Conservation (phyloP, 1,140 invertebrate species). For the Macrocentrus cingulum region DNA sequence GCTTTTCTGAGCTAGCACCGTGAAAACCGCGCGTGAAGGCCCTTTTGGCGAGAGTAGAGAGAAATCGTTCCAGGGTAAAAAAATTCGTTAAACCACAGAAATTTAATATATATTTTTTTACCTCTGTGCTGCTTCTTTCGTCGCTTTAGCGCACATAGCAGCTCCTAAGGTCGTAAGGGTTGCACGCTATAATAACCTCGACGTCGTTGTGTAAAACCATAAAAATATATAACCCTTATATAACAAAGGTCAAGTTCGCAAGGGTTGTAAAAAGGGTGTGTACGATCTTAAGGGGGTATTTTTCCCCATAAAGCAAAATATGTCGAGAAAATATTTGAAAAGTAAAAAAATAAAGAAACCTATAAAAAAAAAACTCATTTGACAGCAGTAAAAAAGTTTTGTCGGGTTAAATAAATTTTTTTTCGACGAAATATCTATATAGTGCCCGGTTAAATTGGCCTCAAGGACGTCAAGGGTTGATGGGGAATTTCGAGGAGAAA, state of each 20-base stretch:
- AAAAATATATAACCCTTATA: slow-evolving; percentile 15
- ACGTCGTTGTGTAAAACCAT: slow-evolving; percentile 21
- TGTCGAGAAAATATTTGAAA: slow-evolving; percentile 34
- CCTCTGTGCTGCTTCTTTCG: too few species aligned
- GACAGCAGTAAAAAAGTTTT: too few species aligned
- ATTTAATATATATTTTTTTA: too few species aligned
- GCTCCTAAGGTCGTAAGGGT: slow-evolving; percentile 18
- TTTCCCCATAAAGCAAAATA: slow-evolving; percentile 10
- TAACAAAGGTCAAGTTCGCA: slow-evolving; percentile 29
- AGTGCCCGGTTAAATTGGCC: too few species aligned
- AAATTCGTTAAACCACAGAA: too few species aligned
- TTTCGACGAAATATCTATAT: too few species aligned
- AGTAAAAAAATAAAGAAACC: slow-evolving; percentile 15
- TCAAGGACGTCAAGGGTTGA: too few species aligned
- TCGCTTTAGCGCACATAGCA: background rate
- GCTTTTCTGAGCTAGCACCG: too few species aligned
- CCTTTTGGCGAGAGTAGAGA: background rate
- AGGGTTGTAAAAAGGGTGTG: slow-evolving; percentile 32
- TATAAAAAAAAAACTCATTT: background rate
- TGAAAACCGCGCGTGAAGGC: background rate
- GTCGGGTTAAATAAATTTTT: too few species aligned
- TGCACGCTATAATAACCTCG: background rate
- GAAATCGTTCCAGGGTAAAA: too few species aligned
- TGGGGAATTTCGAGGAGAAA: too few species aligned
- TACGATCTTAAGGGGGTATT: background rate